phyloP scores from a whole-genome alignment of 2,888 invertebrate genomes.

The Pandemis cinnamomeana region DNA sequence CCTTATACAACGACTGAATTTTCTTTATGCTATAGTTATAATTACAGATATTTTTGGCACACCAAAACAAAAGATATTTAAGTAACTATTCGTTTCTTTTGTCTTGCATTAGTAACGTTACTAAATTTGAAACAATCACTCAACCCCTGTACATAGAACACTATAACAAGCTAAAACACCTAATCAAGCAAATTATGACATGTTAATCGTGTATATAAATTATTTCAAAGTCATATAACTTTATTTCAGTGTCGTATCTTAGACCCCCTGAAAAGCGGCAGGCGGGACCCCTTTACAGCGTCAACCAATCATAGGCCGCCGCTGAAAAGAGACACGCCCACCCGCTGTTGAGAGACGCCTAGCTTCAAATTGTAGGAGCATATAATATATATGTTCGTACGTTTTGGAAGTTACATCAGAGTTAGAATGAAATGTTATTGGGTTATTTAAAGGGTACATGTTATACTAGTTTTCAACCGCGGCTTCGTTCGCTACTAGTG shows the following conservation, averaged over 20 bases:
- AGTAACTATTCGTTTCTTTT: no score
- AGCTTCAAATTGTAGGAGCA: slow-evolving; percentile 53
- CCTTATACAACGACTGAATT: not conserved
- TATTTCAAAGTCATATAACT: slow-evolving; percentile 1
- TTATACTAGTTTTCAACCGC: no score
- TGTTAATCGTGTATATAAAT: not conserved
- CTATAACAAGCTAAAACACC: not conserved
- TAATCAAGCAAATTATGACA: not conserved
- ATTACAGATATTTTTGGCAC: no score
- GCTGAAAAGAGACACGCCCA: slow-evolving; percentile 81
- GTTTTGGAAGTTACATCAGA: not conserved
- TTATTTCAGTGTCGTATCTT: slow-evolving; percentile 5
- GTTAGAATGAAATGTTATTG: not conserved
- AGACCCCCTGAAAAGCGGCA: slow-evolving; percentile 71
- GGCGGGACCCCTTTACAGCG: slow-evolving; percentile 70
- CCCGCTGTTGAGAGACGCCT: slow-evolving; percentile 75
- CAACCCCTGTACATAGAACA: not conserved
- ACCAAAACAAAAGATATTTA: no score
- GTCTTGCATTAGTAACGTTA: no score
- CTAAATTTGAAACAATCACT: not conserved
- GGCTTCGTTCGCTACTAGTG: no score
- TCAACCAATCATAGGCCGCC: slow-evolving; percentile 66
- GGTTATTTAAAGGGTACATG: not conserved
- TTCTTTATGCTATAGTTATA: no score
- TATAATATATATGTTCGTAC: slow-evolving; percentile 39